phyloP scores from a whole-genome alignment of 2,113 vertebrate genomes.

The Mesoclemmys tuberculata region DNA sequence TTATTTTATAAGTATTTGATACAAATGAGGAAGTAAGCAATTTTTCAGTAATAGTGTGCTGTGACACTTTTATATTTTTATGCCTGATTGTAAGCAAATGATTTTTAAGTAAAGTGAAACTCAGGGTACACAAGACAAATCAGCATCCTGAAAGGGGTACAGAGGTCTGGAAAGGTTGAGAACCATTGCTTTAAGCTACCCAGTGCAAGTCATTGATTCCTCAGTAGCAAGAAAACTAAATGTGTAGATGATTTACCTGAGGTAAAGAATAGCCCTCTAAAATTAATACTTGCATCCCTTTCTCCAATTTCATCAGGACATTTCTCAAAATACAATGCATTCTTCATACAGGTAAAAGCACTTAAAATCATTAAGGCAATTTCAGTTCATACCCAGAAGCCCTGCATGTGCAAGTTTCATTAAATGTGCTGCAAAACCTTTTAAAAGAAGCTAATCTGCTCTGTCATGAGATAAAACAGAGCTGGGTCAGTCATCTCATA shows the following conservation, averaged over 20 bases:
- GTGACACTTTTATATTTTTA: too few species aligned
- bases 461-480: constrained; percentile 33
- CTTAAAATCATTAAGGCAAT: constrained; percentile 17
- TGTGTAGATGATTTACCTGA: not conserved
- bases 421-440: constrained; percentile 36
- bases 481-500: constrained; percentile 9
- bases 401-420: not conserved
- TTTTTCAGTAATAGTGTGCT: too few species aligned
- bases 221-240: not conserved
- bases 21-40: too few species aligned
- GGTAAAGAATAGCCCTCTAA: not conserved
- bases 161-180: too few species aligned
- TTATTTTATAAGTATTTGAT: too few species aligned
- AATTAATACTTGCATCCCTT: not conserved
- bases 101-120: too few species aligned
- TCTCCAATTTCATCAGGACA: constrained; percentile 14
- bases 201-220: not conserved
- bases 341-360: constrained; percentile 52
- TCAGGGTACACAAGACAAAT: too few species aligned
- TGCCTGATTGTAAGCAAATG: too few species aligned
- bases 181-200: not conserved
- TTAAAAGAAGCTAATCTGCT: constrained; percentile 38
- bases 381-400: constrained; percentile 32
- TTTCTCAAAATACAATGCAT: constrained; percentile 50
- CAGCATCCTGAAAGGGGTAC: too few species aligned